These are phyloP conservation scores for Serranus cabrilla DNA, from an alignment of 2,797 vertebrate species.

Conservation along the genomic window DNA sequence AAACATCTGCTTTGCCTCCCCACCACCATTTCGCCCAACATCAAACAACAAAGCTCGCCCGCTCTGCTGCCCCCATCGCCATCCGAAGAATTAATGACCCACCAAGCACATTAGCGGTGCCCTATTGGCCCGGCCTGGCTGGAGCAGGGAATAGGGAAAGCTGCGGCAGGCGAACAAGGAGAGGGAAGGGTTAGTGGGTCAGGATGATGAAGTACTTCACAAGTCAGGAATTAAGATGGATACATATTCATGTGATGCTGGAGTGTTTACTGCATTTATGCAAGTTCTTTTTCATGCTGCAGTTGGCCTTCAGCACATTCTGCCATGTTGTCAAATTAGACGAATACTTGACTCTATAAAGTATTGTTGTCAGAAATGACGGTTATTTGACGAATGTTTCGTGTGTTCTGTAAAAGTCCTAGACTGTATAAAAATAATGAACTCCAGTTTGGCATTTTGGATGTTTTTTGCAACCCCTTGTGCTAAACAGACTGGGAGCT, in stretches of 20 bases:
- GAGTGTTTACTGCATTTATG: slow-evolving; percentile 18
- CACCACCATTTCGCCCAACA: slow-evolving; percentile 63
- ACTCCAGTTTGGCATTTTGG: too few relatives aligned
- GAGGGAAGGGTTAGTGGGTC: slow-evolving; percentile 64
- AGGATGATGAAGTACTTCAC: slow-evolving; percentile 62
- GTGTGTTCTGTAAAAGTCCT: too few relatives aligned
- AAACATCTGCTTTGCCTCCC: slow-evolving; percentile 85
- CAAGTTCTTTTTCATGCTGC: slow-evolving; percentile 1
- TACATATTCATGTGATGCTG: slow-evolving; percentile 33
- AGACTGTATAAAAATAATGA: too few relatives aligned
- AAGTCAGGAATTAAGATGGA: slow-evolving; percentile 61
- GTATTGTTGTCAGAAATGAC: too few relatives aligned
- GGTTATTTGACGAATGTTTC: too few relatives aligned
- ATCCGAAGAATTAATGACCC: slow-evolving; percentile 81
- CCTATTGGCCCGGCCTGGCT: slow-evolving; percentile 72
- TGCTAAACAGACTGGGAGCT: too few relatives aligned
- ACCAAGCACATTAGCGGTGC: slow-evolving; percentile 77
- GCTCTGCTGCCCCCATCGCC: slow-evolving; percentile 67
- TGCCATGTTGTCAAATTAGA: not conserved
- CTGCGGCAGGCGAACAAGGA: slow-evolving; percentile 62
- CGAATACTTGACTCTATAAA: too few relatives aligned
- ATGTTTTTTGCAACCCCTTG: too few relatives aligned
- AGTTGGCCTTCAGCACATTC: slow-evolving; percentile 5
- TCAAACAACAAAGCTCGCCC: slow-evolving; percentile 75
- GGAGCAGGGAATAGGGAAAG: slow-evolving; percentile 51